Evolutionary conservation across 2,888 invertebrate genomes (phyloP).

Genomic region (Amiota communis): DNA sequence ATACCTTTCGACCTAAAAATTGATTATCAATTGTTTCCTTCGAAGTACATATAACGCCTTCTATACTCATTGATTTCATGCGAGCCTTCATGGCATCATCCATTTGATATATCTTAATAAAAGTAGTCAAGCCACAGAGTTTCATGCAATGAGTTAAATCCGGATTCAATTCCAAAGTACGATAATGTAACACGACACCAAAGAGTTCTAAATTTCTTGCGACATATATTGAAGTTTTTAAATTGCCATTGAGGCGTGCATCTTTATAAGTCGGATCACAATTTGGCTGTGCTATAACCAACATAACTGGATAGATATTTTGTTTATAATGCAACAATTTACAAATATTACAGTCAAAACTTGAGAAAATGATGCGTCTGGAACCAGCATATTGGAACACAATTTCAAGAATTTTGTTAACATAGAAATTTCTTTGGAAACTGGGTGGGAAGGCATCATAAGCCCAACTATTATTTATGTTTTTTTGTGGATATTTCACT

Average conservation of each 20-base stretch:
- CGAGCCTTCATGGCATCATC: slow-evolving; percentile 85
- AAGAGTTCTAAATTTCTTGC: slow-evolving; percentile 85
- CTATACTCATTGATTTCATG: slow-evolving; percentile 87
- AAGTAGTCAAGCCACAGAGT: slow-evolving; percentile 81
- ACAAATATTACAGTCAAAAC: slow-evolving; percentile 8
- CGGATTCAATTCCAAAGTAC: slow-evolving; percentile 78
- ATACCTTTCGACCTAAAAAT: background rate
- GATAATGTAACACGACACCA: slow-evolving; percentile 89
- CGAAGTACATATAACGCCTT: slow-evolving; percentile 82
- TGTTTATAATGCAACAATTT: slow-evolving; percentile 5
- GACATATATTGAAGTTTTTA: slow-evolving; percentile 77
- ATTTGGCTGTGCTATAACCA: background rate
- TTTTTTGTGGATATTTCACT: slow-evolving; percentile 11
- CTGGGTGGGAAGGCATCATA: background rate
- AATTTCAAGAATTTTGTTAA: background rate
- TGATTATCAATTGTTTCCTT: background rate
- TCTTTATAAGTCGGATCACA: too few species aligned
- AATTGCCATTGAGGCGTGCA: too few species aligned
- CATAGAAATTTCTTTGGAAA: background rate
- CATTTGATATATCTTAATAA: slow-evolving; percentile 9
- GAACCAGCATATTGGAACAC: slow-evolving; percentile 2
- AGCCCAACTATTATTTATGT: background rate
- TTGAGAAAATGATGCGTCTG: slow-evolving; percentile 5
- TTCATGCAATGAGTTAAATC: slow-evolving; percentile 80
- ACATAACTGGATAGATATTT: slow-evolving; percentile 6